Evolutionary conservation across 1,140 invertebrate genomes (phyloP).

Genomic region (Drosophila subobscura): DNA sequence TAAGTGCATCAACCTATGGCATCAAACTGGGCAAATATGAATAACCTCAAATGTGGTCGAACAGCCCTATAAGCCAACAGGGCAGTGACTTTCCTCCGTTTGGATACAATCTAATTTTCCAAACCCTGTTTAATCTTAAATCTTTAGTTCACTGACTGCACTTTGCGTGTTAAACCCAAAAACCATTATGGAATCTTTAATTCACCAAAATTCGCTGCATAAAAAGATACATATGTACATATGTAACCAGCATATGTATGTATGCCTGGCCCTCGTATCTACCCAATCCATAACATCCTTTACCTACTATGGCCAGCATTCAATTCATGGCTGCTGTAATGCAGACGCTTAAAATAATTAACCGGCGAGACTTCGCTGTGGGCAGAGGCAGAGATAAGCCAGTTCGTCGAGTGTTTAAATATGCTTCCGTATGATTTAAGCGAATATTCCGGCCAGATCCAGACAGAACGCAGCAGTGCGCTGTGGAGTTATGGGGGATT

Average conservation of each 20-base stretch:
- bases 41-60: no score
- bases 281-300: neutral
- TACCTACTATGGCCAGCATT: conserved; percentile 2
- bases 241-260: neutral
- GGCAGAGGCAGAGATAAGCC: conserved; percentile 29
- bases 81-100: no score
- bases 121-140: no score
- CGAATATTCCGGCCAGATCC: conserved; percentile 26
- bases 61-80: no score
- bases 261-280: neutral
- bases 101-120: no score
- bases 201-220: neutral
- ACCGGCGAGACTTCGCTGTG: conserved; percentile 24
- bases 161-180: neutral
- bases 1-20: no score
- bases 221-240: neutral
- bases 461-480: no score
- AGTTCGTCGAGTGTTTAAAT: conserved; percentile 41
- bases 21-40: no score
- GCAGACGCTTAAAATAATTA: conserved; percentile 63
- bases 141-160: no score
- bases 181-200: conserved; percentile 19
- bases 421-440: conserved; percentile 39
- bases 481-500: no score
- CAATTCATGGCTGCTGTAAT: conserved; percentile 25